Conservation (phyloP, 2,113 vertebrate species). For the Ploceus nigricollis region DNA sequence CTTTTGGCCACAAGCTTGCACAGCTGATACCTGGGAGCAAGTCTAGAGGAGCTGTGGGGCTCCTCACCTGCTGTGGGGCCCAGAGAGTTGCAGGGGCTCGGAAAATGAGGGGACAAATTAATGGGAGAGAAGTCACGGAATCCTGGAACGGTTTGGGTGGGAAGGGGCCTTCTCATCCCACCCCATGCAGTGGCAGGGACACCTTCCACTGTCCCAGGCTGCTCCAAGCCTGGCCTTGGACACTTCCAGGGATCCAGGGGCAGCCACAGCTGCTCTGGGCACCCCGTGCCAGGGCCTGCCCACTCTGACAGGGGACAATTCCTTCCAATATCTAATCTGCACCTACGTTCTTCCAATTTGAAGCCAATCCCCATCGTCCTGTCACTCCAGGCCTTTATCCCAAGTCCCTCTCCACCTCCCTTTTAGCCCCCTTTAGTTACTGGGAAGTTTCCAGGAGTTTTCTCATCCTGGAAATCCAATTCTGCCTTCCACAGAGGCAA, state of each 20-base stretch:
- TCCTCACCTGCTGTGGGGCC: not conserved
- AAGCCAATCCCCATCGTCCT: not conserved
- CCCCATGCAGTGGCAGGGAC: not conserved
- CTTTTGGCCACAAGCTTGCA: not conserved
- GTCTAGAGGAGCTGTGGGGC: not conserved
- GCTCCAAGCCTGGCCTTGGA: not conserved
- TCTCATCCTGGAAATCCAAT: not conserved
- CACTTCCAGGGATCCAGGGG: not conserved
- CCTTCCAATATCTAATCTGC: not conserved
- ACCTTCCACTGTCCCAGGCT: accelerated
- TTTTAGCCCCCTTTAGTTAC: accelerated
- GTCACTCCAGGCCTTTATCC: not conserved
- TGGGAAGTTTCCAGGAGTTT: not conserved
- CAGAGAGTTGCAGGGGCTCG: accelerated
- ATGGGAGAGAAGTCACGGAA: not conserved
- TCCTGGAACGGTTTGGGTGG: not conserved
- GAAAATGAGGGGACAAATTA: not conserved
- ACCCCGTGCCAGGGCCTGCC: not conserved
- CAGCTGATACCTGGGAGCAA: not conserved
- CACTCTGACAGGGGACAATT: not conserved
- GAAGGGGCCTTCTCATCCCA: accelerated
- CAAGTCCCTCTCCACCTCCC: not conserved
- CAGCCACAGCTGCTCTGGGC: not conserved
- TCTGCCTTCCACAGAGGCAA: not conserved
- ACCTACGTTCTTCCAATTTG: too few species aligned